Evolutionary conservation across 37 sponge, comb jelly and placozoan genomes (phyloP).

Genomic region (Bolinopsis microptera): DNA sequence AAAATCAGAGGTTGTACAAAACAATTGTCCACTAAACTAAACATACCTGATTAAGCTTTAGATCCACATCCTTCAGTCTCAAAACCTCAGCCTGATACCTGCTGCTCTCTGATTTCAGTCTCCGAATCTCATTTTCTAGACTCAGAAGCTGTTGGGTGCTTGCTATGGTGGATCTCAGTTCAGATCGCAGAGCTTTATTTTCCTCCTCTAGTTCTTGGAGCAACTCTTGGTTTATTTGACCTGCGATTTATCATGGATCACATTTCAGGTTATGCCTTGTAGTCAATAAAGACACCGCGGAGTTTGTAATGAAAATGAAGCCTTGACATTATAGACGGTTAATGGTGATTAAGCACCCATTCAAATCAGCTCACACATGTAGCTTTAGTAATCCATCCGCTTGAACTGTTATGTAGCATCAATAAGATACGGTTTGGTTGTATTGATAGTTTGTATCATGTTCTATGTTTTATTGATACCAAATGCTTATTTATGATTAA

Average conservation of each 20-base stretch:
- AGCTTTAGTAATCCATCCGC: too few species aligned
- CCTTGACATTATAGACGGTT: too few species aligned
- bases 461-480: too few species aligned
- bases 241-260: not conserved
- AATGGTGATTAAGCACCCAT: too few species aligned
- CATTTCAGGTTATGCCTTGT: too few species aligned
- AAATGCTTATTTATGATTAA: too few species aligned
- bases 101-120: not conserved
- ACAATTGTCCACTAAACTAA: not conserved
- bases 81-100: not conserved
- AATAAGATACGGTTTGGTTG: too few species aligned
- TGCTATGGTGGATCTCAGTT: not conserved
- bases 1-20: not conserved
- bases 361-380: too few species aligned
- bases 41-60: constrained; percentile 23
- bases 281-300: too few species aligned
- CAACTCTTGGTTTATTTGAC: not conserved
- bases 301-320: too few species aligned
- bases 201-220: constrained; percentile 34
- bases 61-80: not conserved
- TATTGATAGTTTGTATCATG: too few species aligned
- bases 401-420: too few species aligned
- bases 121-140: constrained; percentile 1
- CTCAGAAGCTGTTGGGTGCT: not conserved
- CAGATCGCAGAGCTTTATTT: constrained; percentile 11